A percentile compares a stretch with the other conserved stretches of the same genome.
Conservation (phyloP, 2,113 vertebrate genomes). For the Anolis sagrei region DNA sequence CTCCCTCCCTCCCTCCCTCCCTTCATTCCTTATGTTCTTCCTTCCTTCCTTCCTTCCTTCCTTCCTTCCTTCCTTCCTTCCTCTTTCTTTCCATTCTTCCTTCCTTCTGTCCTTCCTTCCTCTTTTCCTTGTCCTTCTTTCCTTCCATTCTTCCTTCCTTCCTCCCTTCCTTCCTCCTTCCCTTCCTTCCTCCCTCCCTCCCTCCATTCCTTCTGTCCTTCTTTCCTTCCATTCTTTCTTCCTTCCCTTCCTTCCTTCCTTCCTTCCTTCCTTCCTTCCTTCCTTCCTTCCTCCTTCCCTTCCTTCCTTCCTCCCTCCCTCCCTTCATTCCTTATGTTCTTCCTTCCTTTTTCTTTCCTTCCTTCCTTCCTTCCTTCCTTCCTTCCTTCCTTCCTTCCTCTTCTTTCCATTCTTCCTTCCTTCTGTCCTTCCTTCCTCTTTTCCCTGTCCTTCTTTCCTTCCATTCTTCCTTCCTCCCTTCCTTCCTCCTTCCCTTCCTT, state of each 20-base stretch:
- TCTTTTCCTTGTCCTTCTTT: neutral
- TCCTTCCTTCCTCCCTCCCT: neutral
- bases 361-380: neutral
- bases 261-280: rapidly evolving
- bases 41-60: neutral
- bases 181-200: neutral
- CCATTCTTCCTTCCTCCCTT: neutral
- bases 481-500: neutral
- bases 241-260: neutral
- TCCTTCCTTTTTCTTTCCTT: neutral
- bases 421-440: neutral
- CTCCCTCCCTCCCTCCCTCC: neutral
- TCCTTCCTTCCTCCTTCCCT: neutral
- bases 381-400: neutral
- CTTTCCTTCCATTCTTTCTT: neutral
- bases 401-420: neutral
- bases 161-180: neutral
- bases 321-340: too few species aligned
- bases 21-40: neutral
- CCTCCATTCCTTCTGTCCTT: too few species aligned
- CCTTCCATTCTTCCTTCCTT: neutral
- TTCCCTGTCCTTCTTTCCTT: neutral
- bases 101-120: neutral
- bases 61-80: neutral
- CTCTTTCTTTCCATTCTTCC: too few species aligned